These are phyloP conservation scores for Phyllotis vaccarum DNA, from an alignment of 2,797 vertebrate species.

Conservation along the genomic window DNA sequence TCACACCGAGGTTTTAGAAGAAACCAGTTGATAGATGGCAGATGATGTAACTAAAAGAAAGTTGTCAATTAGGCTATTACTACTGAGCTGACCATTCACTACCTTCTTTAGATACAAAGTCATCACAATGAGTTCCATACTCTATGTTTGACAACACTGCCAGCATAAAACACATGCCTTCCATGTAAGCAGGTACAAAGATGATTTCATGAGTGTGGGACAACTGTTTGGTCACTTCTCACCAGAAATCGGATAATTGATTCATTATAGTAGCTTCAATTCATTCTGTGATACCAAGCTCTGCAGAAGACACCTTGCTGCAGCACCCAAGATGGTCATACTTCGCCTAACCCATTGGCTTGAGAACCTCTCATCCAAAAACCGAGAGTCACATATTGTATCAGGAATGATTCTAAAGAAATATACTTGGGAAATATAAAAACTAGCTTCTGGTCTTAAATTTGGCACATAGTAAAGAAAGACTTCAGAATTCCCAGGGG, in stretches of 20 bases:
- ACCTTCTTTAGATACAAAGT: conserved; percentile 25
- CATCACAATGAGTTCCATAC: not conserved
- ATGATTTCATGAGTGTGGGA: not conserved
- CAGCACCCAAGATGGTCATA: conserved; percentile 24
- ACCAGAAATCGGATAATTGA: not conserved
- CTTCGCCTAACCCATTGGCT: conserved; percentile 13
- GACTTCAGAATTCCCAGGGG: conserved; percentile 11
- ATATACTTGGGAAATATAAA: conserved; percentile 41
- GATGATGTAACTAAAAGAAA: conserved; percentile 48
- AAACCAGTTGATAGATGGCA: conserved; percentile 4
- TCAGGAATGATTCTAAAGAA: conserved; percentile 47
- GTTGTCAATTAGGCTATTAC: conserved; percentile 41
- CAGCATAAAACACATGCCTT: not conserved
- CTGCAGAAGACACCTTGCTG: not conserved
- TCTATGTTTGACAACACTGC: not conserved
- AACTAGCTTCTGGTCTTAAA: not conserved
- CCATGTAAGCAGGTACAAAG: not conserved
- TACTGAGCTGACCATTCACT: not conserved
- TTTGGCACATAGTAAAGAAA: conserved; percentile 41
- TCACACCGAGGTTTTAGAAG: not conserved
- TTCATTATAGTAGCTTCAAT: not conserved
- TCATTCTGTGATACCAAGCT: not conserved
- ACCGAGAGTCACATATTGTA: not conserved
- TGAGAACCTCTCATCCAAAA: conserved; percentile 45
- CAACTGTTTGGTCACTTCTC: not conserved